These are phyloP conservation scores for Peromyscus leucopus DNA, from an alignment of 2,113 vertebrate genomes.

Conservation along the genomic window DNA sequence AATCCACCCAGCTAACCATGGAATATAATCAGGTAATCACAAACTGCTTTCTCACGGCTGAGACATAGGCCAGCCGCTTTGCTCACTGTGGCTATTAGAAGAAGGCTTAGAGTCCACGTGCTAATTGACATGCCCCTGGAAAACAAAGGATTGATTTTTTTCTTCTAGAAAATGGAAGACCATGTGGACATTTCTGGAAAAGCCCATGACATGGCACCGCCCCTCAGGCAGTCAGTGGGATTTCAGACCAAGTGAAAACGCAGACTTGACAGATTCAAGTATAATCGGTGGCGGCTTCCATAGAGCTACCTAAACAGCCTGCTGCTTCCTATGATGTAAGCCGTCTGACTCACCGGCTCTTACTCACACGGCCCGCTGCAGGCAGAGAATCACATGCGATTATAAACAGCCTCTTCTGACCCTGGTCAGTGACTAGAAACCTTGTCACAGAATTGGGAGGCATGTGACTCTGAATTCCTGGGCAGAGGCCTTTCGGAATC, in stretches of 20 bases:
- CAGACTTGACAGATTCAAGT: neutral
- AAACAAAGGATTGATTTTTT: slow-evolving; percentile 43
- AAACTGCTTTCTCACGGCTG: neutral
- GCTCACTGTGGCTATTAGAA: neutral
- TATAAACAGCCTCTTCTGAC: slow-evolving; percentile 39
- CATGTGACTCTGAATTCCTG: neutral
- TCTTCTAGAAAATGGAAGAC: neutral
- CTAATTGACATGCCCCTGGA: neutral
- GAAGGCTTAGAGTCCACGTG: slow-evolving; percentile 29
- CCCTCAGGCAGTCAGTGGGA: neutral
- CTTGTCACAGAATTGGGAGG: neutral
- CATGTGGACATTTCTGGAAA: neutral
- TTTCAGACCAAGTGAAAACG: neutral
- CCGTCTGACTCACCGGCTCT: neutral
- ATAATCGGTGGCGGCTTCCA: neutral
- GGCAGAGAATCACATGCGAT: neutral
- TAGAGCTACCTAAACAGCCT: neutral
- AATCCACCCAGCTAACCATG: neutral
- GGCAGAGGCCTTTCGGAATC: neutral
- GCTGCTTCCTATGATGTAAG: neutral
- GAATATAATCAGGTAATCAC: neutral
- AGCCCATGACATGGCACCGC: neutral
- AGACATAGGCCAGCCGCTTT: neutral
- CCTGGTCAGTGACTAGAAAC: slow-evolving; percentile 19
- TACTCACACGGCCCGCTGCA: neutral